Evolutionary conservation across 2,797 vertebrate species (phyloP).

Genomic region (Megaceryle alcyon): DNA sequence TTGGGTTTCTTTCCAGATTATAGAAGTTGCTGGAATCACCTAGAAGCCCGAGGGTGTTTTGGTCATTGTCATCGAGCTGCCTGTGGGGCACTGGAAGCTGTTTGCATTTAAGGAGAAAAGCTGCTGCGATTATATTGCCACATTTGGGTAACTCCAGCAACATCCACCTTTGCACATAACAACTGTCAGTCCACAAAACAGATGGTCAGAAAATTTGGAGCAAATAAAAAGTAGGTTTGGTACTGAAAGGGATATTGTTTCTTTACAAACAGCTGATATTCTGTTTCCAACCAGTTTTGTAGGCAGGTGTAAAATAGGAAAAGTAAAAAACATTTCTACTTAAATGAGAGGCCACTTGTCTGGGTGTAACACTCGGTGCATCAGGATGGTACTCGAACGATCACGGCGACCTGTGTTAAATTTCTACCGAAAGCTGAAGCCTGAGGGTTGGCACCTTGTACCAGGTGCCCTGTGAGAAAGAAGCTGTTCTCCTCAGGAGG

Average conservation of each 20-base stretch:
- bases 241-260: background rate
- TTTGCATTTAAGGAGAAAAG: background rate
- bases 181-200: background rate
- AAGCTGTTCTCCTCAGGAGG: no score
- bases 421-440: background rate
- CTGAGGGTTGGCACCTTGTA: background rate
- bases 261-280: background rate
- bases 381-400: background rate
- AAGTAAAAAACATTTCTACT: background rate
- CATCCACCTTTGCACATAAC: background rate
- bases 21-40: background rate
- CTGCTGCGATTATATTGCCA: background rate
- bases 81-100: background rate
- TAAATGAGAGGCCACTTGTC: background rate
- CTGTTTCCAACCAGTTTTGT: background rate
- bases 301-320: background rate
- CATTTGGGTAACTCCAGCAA: background rate
- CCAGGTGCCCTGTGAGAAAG: background rate
- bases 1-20: background rate
- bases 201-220: background rate
- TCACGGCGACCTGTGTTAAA: background rate
- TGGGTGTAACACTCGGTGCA: background rate
- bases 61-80: background rate
- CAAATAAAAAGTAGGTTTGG: background rate
- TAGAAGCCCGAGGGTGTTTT: background rate